Evolutionary conservation across 1,140 invertebrate genomes (phyloP).

Genomic region (Orius laevigatus): DNA sequence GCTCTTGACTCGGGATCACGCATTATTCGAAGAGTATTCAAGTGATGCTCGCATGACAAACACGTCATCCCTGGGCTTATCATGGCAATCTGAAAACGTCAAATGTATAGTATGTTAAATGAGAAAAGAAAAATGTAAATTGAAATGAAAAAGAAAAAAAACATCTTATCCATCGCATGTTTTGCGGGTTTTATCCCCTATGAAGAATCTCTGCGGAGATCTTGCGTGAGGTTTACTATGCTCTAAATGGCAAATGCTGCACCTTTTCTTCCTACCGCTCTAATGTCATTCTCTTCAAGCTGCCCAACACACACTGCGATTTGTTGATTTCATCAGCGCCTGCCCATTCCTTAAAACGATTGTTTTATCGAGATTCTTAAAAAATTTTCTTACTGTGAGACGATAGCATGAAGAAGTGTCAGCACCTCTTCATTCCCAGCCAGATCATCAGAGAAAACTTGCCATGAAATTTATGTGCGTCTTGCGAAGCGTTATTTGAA

Average conservation of each 20-base stretch:
- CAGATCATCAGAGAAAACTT: conserved; percentile 97
- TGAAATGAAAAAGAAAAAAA: too few relatives aligned
- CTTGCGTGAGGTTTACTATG: conserved; percentile 94
- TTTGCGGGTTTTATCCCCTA: conserved; percentile 91
- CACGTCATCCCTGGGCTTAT: conserved; percentile 85
- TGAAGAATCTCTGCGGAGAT: conserved; percentile 96
- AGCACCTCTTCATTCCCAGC: conserved; percentile 96
- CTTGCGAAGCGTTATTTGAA: conserved; percentile 57
- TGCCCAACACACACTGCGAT: conserved; percentile 81
- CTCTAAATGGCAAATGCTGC: conserved; percentile 93
- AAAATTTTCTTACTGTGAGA: conserved; percentile 47
- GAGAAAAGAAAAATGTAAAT: too few relatives aligned
- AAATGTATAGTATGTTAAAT: too few relatives aligned
- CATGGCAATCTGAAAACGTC: conserved; percentile 85
- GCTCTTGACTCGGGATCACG: conserved; percentile 90
- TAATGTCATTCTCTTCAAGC: conserved; percentile 96
- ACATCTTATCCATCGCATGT: conserved; percentile 82
- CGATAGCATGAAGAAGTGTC: conserved; percentile 95
- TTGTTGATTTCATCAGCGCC: conserved; percentile 99
- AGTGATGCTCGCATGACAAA: conserved; percentile 93
- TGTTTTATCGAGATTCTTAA: too few relatives aligned
- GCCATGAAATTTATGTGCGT: conserved; percentile 64
- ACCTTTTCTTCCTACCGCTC: conserved; percentile 84
- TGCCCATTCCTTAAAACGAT: conserved; percentile 55
- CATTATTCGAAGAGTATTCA: conserved; percentile 96